Evolutionary conservation across 2,888 invertebrate genomes (phyloP), one percentile per base, ranked within the genome.

Genomic region (Drosophila pseudotalamancana): DNA sequence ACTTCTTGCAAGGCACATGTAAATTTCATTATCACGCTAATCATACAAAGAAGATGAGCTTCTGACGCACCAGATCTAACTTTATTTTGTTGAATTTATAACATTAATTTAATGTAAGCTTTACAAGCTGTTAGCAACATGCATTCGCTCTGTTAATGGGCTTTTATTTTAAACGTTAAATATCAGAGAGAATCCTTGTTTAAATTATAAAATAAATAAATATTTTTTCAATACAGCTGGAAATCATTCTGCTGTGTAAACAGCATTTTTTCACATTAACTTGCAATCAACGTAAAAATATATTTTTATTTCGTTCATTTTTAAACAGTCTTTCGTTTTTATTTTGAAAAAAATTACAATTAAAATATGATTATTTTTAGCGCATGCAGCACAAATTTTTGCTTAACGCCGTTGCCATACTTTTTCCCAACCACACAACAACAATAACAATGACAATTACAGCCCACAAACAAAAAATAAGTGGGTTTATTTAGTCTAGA

Each of bases 381-480:
- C 84, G 42, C 51, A 82, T 49, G 42, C 69, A 72, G 79, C 88
- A 61, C n/a, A 63, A 71, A 59, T 65, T 54, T 25, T 40, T 56
- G 57, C 72, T 83, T 86, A 79, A 77, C 81, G 85, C 85, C 88
- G 75, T 77, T 72, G 77, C 51, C 68, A 65, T 61, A 56, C 23
- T 14, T 55, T 81, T 71, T 67, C 35, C 42, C 56, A 55, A 54
- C 35, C 40, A 21, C 42, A 49, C 53, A 68, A 50, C 61, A 60
- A 45, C 54, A 64, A 57, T 21, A 50, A 55, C 56, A 69, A 51
- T 40, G 50, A 50, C 61, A 45, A 32, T 16, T 42, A 35, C 42
- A 37, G 31, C n/a, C n/a, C n/a, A n/a, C n/a, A n/a, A n/a, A n/a
- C n/a, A n/a, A 5, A 48, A 29, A 6, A 48, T 43, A 16, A 59